These are phyloP conservation scores for Momotus momota DNA, from an alignment of 2,797 vertebrate genomes.

Conservation along the genomic window DNA sequence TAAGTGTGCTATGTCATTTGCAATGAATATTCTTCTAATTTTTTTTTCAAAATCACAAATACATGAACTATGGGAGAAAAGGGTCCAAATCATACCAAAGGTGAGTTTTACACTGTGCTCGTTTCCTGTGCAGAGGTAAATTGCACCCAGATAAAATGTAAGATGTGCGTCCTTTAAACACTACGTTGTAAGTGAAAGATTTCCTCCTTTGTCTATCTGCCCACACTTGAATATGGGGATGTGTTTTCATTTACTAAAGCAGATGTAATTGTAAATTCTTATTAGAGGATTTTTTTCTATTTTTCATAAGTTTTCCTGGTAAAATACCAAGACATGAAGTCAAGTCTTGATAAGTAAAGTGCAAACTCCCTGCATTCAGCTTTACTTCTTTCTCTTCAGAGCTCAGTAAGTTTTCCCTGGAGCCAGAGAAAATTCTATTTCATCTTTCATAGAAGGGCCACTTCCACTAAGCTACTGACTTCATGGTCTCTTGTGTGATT, in stretches of 20 bases:
- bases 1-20: not conserved
- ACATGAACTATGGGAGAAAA: not conserved
- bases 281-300: not conserved
- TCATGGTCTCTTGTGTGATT: not conserved
- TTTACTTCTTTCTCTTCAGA: not conserved
- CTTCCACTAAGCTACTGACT: not conserved
- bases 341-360: not conserved
- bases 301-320: not conserved
- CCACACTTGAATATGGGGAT: not conserved
- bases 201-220: not conserved
- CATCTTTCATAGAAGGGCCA: not conserved
- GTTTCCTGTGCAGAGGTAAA: not conserved
- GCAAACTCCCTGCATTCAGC: accelerated
- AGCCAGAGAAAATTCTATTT: not conserved
- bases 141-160: not conserved
- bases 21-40: not conserved
- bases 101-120: not conserved
- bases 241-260: not conserved
- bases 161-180: not conserved
- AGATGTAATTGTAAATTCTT: not conserved
- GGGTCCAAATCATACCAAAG: not conserved
- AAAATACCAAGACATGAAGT: not conserved
- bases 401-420: not conserved
- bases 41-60: not conserved
- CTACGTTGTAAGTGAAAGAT: not conserved